A percentile compares a stretch with the other conserved stretches of the same genome.
Evolutionary conservation across 2,888 invertebrate species (phyloP).

Genomic region (Bugulina stolonifera): DNA sequence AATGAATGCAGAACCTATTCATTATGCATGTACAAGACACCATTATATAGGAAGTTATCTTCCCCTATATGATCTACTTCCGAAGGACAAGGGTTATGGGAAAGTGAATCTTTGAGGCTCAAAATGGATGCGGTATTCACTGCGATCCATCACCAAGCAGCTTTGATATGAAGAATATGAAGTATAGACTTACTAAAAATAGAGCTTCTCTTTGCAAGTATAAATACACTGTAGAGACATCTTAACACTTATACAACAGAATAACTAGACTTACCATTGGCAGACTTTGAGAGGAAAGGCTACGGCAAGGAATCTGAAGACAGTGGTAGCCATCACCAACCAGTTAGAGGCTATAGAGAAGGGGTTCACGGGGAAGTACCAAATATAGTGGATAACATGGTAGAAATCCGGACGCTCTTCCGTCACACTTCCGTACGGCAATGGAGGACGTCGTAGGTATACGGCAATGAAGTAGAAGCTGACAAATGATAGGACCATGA

Average conservation of each 20-base stretch:
- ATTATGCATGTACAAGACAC: too few relatives aligned
- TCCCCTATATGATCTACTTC: too few relatives aligned
- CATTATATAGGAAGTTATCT: too few relatives aligned
- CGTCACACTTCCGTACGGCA: not conserved
- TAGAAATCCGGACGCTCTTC: not conserved
- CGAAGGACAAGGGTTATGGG: too few relatives aligned
- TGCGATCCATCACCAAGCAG: too few relatives aligned
- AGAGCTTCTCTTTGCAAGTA: too few relatives aligned
- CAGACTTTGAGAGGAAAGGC: constrained; percentile 20
- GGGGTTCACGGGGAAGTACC: constrained; percentile 9
- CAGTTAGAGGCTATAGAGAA: constrained; percentile 17
- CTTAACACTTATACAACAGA: not conserved
- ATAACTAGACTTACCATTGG: not conserved
- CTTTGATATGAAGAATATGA: too few relatives aligned
- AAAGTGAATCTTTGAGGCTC: too few relatives aligned
- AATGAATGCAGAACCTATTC: too few relatives aligned
- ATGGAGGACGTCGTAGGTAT: not conserved
- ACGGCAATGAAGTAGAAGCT: not conserved
- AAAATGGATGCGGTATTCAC: too few relatives aligned
- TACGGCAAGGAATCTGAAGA: constrained; percentile 26
- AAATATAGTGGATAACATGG: not conserved
- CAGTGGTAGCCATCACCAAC: constrained; percentile 12
- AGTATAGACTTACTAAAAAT: too few relatives aligned
- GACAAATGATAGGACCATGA: not conserved
- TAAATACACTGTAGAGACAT: too few relatives aligned